Evolutionary conservation across 2,797 vertebrate genomes (phyloP), one percentile per base, ranked within the genome.

Genomic region (Arctocebus calabarensis): DNA sequence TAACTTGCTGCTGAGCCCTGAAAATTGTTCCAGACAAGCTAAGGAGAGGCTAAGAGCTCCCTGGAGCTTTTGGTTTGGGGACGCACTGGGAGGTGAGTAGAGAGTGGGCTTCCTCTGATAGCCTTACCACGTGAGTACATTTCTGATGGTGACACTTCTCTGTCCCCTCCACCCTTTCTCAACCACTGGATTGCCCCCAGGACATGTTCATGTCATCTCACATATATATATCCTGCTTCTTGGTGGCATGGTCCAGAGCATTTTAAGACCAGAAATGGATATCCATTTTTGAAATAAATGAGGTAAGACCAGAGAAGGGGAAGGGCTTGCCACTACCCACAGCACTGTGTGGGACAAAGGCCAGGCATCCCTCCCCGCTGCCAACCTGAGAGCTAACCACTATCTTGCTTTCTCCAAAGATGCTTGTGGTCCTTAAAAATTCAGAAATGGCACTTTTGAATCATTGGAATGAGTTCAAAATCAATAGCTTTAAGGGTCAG

Each of bases 401-500:
- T 19, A 74, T 5, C 37, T 37, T 37, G 13, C 57, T 88, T 43
- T 84, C 79, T 91, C 79, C 37, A 27, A 40, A 90, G 64, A 48
- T 55, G 32, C 48, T 40, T 19, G 1, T 8, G 61, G 70, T 71
- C 55, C 75, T 91, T 87, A 81, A 57, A 79, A 84, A 48, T 40
- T 73, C 70, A 73, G 68, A 77, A 88, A 87, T 74, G 55, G 29
- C 27, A 77, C 32, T 64, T 27, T 90, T 73, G 73, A 71, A 55
- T 37, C 71, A 43, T 66, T 96, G 93, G 77, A 94, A 90, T 64
- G 64, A 86, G 59, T 94, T 95, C 94, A 95, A 90, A 71, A 73
- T 66, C 85, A 96, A 92, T 71, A 94, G 45, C 19, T 71, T 95
- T 96, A 89, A 84, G 74, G 66, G 20, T 91, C 75, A 95, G 92